A percentile compares a stretch with the other conserved stretches of the same genome.
Evolutionary conservation across 2,888 invertebrate genomes (phyloP).

Genomic region (Sarcophaga rosellei): DNA sequence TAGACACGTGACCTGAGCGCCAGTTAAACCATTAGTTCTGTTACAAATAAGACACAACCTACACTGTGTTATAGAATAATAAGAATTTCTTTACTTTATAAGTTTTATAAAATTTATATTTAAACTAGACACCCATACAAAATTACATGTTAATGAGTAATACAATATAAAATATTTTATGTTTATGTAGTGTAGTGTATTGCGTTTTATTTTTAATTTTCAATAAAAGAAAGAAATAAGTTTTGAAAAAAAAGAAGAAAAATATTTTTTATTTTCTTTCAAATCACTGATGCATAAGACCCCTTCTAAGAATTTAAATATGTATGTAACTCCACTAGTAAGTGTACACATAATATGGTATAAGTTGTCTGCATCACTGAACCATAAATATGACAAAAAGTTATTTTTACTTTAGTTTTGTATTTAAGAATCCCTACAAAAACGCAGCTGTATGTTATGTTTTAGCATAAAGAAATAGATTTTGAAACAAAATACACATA

Average conservation of each 20-base stretch:
- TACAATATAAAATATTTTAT: background rate
- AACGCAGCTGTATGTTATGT: conserved; percentile 30
- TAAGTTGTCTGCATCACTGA: conserved; percentile 54
- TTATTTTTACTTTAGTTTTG: conserved; percentile 55
- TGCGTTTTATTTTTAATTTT: background rate
- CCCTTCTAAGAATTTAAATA: conserved; percentile 75
- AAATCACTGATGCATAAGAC: conserved; percentile 75
- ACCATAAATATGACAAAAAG: conserved; percentile 61
- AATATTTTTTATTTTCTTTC: conserved; percentile 36
- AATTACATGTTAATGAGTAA: conserved; percentile 15
- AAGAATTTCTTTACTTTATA: background rate
- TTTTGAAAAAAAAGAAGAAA: background rate
- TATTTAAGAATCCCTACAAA: conserved; percentile 54
- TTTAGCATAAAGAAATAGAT: background rate
- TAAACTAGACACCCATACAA: conserved; percentile 19
- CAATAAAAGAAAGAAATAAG: background rate
- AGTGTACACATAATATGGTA: background rate
- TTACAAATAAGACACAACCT: conserved; percentile 29
- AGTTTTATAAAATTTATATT: background rate
- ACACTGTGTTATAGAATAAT: background rate
- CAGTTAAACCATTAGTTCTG: background rate
- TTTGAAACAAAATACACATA: conserved; percentile 41
- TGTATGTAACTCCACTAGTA: conserved; percentile 6
- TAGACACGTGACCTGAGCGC: conserved; percentile 54
- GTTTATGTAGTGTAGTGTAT: background rate